Evolutionary conservation across 2,888 invertebrate species (phyloP).

Genomic region (Chironomus riparius): DNA sequence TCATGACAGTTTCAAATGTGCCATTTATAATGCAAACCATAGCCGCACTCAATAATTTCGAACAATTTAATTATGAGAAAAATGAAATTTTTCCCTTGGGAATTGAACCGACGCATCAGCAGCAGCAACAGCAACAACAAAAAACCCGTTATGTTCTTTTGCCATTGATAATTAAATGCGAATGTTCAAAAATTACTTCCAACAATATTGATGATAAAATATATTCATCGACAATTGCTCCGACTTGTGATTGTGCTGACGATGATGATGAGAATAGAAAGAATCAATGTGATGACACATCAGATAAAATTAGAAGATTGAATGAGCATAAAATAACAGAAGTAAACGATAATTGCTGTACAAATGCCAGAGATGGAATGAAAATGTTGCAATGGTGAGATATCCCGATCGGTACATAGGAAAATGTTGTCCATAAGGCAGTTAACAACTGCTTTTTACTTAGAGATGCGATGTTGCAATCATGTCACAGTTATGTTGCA

Average conservation of each 20-base stretch:
- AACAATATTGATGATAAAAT: neutral
- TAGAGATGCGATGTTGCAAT: too few relatives aligned
- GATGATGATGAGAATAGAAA: neutral
- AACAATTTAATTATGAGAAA: constrained; percentile 17
- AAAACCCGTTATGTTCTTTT: too few relatives aligned
- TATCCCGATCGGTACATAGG: too few relatives aligned
- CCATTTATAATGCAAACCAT: neutral
- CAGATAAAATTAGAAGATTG: neutral
- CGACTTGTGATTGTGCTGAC: neutral
- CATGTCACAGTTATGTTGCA: too few relatives aligned
- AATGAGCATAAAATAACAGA: neutral
- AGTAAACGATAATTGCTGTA: neutral
- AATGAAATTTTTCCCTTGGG: neutral
- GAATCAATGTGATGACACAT: neutral
- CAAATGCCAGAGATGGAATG: neutral
- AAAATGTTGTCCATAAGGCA: too few relatives aligned
- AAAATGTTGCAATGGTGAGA: neutral
- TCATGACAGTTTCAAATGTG: neutral
- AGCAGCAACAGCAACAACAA: too few relatives aligned
- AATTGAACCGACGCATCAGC: too few relatives aligned
- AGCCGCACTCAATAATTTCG: neutral
- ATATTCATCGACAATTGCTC: neutral
- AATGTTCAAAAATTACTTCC: neutral
- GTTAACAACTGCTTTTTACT: too few relatives aligned
- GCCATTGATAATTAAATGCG: too few relatives aligned